Percentiles rank a stretch among this genome's conserved stretches.
phyloP scores from a whole-genome alignment of 2,113 vertebrate species.

The Trematocara variabile region DNA sequence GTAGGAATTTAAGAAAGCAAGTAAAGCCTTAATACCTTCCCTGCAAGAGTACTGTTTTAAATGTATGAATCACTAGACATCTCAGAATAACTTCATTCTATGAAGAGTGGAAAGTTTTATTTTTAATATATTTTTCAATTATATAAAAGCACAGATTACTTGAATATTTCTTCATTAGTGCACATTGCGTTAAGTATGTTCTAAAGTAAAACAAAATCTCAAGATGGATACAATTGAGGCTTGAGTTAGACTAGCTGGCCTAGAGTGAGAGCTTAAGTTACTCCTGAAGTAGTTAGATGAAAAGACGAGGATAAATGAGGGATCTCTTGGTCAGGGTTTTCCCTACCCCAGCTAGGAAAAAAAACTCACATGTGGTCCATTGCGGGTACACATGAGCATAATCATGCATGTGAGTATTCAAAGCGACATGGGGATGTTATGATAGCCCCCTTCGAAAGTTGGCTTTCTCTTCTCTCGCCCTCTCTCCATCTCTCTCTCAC shows the following conservation, averaged over 20 bases:
- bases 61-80: rapidly evolving
- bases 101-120: background rate
- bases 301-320: background rate
- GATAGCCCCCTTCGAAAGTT: conserved; percentile 26
- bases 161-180: background rate
- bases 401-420: conserved; percentile 12
- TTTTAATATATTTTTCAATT: background rate
- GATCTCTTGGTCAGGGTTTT: background rate
- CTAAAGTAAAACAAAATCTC: background rate
- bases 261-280: background rate
- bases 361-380: conserved; percentile 1
- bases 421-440: conserved; percentile 28
- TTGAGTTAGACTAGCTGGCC: background rate
- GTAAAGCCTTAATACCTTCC: background rate
- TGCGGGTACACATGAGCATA: background rate
- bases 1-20: background rate
- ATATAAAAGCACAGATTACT: background rate
- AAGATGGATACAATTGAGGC: background rate
- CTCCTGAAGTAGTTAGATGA: background rate
- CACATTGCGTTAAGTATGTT: too few relatives aligned
- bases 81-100: background rate
- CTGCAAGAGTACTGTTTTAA: background rate
- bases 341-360: background rate
- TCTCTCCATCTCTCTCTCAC: background rate
- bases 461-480: conserved; percentile 1